Evolutionary conservation across 2,888 invertebrate species (phyloP).

Genomic region (Chrysolina haemoptera): DNA sequence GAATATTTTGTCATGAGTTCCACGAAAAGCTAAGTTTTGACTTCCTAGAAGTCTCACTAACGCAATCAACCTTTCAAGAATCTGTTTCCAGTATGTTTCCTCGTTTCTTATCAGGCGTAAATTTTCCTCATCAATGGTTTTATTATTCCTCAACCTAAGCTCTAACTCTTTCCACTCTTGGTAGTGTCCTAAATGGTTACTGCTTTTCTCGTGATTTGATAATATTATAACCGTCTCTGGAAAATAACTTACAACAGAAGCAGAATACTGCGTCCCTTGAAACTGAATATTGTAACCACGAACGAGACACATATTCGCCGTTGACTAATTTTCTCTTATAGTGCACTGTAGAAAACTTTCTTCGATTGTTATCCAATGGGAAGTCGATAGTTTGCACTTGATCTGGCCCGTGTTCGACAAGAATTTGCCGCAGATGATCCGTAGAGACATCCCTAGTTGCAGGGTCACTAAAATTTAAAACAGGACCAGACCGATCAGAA

Average conservation of each 20-base stretch:
- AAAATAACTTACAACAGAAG: conserved; percentile 20
- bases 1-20: no score
- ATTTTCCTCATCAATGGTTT: conserved; percentile 2
- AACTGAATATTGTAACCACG: conserved; percentile 18
- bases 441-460: conserved; percentile 13
- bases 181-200: background rate
- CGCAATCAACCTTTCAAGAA: background rate
- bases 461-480: conserved; percentile 19
- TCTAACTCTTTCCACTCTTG: conserved; percentile 20
- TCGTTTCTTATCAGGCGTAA: background rate
- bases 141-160: conserved; percentile 6
- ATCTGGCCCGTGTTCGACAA: conserved; percentile 10
- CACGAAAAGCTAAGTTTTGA: conserved; percentile 21
- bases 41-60: conserved; percentile 13
- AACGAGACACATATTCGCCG: conserved; percentile 14
- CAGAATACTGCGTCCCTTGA: background rate
- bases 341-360: conserved; percentile 19
- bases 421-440: conserved; percentile 9
- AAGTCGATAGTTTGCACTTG: conserved; percentile 19
- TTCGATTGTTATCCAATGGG: conserved; percentile 19
- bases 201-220: no score
- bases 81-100: no score
- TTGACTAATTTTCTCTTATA: conserved; percentile 19
- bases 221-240: conserved; percentile 8
- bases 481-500: background rate